Base-by-base conservation (phyloP, 1,140 invertebrate genomes). In the Colletes latitarsis region DNA sequence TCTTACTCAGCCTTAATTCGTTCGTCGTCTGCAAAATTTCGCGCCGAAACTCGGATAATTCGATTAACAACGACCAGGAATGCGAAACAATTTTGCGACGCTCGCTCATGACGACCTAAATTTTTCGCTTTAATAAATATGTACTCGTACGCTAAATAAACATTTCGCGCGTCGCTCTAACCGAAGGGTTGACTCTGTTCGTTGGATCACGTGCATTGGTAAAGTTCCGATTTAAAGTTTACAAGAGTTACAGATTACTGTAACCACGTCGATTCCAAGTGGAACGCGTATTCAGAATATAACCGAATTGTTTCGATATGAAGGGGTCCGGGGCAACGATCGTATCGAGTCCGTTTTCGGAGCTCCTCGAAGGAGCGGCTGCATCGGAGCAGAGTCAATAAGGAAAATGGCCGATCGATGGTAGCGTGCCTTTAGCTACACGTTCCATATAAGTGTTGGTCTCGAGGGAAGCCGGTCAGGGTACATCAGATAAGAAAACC, bases 401-500 rank as follows among this genome's bases (percentile, higher is more conserved):
- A 78, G 58, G 79, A 85, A 86, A 85, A 85, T 72, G 74, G 55
- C 58, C 15, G 74, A 64, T 77, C 78, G 82, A 84, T 75, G 73
- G 69, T 66, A 55, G 39, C 52, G 77, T 60, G 66, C 15, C 39
- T 46, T 46, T 17, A 15, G 57, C 78, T 84, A 78, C 75, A 64
- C 58, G 75, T 69, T 77, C 57, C 75, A 75, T 82, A 79, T 79
- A 82, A 85, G 83, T 72, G 75, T 82, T 78, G 52, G 79, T 86
- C 82, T 69, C 82, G 30, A 17, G 84, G 55, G 84, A 74, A 82
- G 58, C 73, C 79, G 74, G 74, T 74, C 74, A 70, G 74, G 79
- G 70, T 78, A 82, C 75, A 85, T 86, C 84, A 71, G 84, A 86
- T 86, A 86, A 86, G 83, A 75, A 52, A 72, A 78, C 68, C 83